Base-by-base conservation (phyloP, 2,888 invertebrate species). In the Phyto melanocephala region DNA sequence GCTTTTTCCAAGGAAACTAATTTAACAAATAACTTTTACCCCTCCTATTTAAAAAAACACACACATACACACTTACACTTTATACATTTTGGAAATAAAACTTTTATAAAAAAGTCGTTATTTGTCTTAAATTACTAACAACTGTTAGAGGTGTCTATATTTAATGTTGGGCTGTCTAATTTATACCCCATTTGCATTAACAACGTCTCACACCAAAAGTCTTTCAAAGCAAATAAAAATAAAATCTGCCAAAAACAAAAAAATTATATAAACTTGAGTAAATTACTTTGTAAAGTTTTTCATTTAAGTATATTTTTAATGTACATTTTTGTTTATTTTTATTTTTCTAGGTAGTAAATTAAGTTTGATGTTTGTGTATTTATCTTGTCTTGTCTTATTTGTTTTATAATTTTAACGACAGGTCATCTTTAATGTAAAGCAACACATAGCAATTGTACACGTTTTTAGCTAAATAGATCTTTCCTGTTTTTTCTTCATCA, bases 1-100 rank as follows among this genome's bases (percentile, higher is more conserved):
- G 15, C 10, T 56, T 62, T 56, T 79, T 67, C 71, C 52, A 67
- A 79, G 60, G 75, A 71, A 82, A 82, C 75, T 78, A 70, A 65
- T 78, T 65, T 60, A 58, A 54, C 24, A 52, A 24, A 37, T 58
- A 47, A 63, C 28, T 17, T 15, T 22, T 24, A 17, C 22, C 37
- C 17, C 15, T 37, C 33, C 20, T 24, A 42, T 33, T 35, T 17
- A 15, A 37, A 7, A 62, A 50, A 8, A 33, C 7, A 33, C 17
- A 24, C 37, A 17, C 50, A 50, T 5, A 33, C 7, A 33, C 17
- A 24, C 37, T 17, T 58, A 24, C 17, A 37, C n/a, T 37, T 56
- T 28, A 63, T 35, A 42, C 45, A n/a, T 50, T 37, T 52, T 28
- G 1, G 13, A 20, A 33, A 54, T 2, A 40, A n/a, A 22, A 72